Evolutionary conservation across 2,113 vertebrate species (phyloP).

Genomic region (Pseudolaguvia tuberculata): DNA sequence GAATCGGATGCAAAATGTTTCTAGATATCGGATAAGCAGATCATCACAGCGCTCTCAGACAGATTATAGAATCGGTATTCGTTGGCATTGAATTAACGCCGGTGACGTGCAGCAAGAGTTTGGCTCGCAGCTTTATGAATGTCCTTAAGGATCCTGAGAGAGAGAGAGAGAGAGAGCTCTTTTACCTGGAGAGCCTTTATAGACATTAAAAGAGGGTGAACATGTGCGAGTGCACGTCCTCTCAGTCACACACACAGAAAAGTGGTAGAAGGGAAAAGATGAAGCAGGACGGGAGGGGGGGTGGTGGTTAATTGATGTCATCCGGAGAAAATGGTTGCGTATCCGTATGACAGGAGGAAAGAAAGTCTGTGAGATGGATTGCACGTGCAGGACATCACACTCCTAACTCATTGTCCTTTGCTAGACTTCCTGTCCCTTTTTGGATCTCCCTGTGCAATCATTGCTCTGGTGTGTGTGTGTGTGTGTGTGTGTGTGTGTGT

Average conservation of each 20-base stretch:
- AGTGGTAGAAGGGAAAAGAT: neutral
- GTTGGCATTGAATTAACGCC: constrained; percentile 16
- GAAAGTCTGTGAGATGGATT: constrained; percentile 12
- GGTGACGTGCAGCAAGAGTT: constrained; percentile 8
- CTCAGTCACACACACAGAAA: constrained; percentile 26
- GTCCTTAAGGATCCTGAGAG: neutral
- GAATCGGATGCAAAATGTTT: neutral
- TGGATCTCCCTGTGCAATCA: constrained; percentile 38
- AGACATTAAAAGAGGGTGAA: neutral
- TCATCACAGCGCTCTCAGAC: neutral
- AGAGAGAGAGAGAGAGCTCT: neutral
- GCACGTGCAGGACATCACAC: constrained; percentile 28
- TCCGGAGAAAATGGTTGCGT: neutral
- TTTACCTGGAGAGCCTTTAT: constrained; percentile 29
- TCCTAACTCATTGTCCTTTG: constrained; percentile 39
- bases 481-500: no score
- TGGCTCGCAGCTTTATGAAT: neutral
- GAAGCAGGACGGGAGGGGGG: neutral
- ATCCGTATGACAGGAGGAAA: constrained; percentile 12
- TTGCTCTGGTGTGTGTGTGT: constrained; percentile 39
- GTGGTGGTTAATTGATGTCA: no score
- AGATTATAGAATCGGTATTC: constrained; percentile 7
- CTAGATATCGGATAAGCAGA: neutral
- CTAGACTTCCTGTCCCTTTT: constrained; percentile 39
- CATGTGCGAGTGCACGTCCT: constrained; percentile 30